Evolutionary conservation across 2,888 invertebrate species (phyloP).

Genomic region (Apotomis capreana): DNA sequence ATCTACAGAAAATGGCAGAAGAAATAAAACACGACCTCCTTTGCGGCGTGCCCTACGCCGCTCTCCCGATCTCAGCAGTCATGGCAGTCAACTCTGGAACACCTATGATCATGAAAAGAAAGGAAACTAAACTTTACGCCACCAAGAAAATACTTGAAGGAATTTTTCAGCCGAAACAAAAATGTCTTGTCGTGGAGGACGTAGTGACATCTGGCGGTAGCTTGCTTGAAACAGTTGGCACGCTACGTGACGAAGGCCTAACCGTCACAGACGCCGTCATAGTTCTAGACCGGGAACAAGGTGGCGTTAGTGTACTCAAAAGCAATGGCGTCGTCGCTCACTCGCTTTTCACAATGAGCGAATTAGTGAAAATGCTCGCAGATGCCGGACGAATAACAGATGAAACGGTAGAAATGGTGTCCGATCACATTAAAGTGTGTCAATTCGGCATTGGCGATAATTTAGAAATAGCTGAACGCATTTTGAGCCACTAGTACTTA

Average conservation of each 20-base stretch:
- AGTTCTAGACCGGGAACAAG: slow-evolving; percentile 96
- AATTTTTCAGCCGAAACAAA: slow-evolving; percentile 84
- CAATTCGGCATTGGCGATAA: slow-evolving; percentile 59
- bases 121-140: slow-evolving; percentile 97
- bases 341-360: slow-evolving; percentile 86
- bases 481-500: slow-evolving; percentile 14
- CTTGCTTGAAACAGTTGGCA: slow-evolving; percentile 93
- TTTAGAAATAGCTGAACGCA: slow-evolving; percentile 29
- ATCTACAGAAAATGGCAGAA: slow-evolving; percentile 62
- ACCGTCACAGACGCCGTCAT: slow-evolving; percentile 91
- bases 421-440: slow-evolving; percentile 70
- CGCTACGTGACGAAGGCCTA: slow-evolving; percentile 85
- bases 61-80: slow-evolving; percentile 95
- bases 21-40: slow-evolving; percentile 85
- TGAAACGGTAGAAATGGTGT: slow-evolving; percentile 69
- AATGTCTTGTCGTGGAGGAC: slow-evolving; percentile 96
- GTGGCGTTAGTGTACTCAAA: slow-evolving; percentile 89
- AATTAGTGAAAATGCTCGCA: slow-evolving; percentile 85
- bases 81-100: slow-evolving; percentile 87
- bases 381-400: slow-evolving; percentile 85
- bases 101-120: slow-evolving; percentile 96
- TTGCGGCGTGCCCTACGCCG: slow-evolving; percentile 99
- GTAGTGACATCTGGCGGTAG: slow-evolving; percentile 97
- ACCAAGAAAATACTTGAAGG: slow-evolving; percentile 98
- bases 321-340: slow-evolving; percentile 88